Evolutionary conservation across 2,113 vertebrate genomes (phyloP).

Genomic region (Mobula birostris): DNA sequence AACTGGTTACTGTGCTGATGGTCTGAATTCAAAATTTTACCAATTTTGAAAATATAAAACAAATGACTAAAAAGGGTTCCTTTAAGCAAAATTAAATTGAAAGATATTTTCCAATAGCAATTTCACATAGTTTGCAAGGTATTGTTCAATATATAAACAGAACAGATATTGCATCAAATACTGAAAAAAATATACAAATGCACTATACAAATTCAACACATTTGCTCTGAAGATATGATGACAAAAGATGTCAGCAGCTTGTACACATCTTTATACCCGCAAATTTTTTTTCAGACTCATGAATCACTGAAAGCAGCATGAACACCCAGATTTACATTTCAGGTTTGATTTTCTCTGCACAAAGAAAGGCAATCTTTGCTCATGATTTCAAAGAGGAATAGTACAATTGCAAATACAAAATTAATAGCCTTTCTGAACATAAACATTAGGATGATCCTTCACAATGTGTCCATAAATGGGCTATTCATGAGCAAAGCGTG

Average conservation of each 20-base stretch:
- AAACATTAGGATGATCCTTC: neutral
- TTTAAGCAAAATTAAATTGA: neutral
- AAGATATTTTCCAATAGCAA: neutral
- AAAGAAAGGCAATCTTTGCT: neutral
- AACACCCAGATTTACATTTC: too few species aligned
- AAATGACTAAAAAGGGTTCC: neutral
- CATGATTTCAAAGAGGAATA: neutral
- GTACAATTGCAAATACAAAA: neutral
- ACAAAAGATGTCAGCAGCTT: neutral
- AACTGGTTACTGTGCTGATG: conserved; percentile 35
- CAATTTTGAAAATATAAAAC: neutral
- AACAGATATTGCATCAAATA: too few species aligned
- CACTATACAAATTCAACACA: neutral
- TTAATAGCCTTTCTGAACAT: neutral
- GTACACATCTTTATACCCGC: neutral
- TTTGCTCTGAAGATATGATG: neutral
- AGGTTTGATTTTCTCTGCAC: neutral
- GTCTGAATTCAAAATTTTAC: neutral
- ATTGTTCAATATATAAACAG: neutral
- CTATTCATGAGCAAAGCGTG: too few species aligned
- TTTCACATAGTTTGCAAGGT: neutral
- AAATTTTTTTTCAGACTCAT: neutral
- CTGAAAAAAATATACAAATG: too few species aligned
- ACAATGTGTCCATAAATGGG: too few species aligned
- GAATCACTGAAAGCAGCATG: neutral